phyloP scores from a whole-genome alignment of 2,113 vertebrate species.

The Rhombomys opimus region DNA sequence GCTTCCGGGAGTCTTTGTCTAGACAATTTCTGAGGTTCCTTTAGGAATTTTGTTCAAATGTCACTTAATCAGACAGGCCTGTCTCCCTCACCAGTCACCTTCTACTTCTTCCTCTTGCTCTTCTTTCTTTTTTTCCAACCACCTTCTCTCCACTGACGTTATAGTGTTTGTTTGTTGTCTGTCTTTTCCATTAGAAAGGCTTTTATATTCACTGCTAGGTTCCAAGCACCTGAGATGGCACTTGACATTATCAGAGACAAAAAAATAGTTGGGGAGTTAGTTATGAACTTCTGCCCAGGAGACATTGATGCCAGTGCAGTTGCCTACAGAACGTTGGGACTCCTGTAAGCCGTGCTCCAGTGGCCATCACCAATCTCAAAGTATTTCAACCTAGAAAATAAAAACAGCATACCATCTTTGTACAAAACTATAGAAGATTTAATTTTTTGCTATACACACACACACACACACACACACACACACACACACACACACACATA shows the following conservation, averaged over 20 bases:
- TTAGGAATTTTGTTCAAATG: conserved; percentile 8
- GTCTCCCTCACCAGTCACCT: not conserved
- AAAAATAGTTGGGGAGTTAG: conserved; percentile 15
- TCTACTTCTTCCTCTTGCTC: not conserved
- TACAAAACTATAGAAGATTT: not conserved
- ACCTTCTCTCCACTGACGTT: not conserved
- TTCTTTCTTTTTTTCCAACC: not conserved
- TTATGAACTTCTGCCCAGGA: not conserved
- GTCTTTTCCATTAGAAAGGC: not conserved
- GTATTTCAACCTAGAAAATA: not conserved
- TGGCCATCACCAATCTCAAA: not conserved
- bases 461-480: no score
- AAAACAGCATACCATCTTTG: not conserved
- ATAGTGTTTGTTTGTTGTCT: conserved; percentile 33
- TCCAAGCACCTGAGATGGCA: not conserved
- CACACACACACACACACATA: no score
- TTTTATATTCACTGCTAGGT: not conserved
- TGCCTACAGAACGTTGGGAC: not conserved
- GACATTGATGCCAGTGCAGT: not conserved
- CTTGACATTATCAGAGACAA: not conserved
- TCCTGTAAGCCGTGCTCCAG: no score
- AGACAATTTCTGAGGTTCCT: not conserved
- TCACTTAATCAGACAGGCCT: not conserved
- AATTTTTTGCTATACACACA: no score
- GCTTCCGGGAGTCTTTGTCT: not conserved